Base-by-base conservation (phyloP, 2,113 vertebrate genomes). In the Stictonetta naevosa region DNA sequence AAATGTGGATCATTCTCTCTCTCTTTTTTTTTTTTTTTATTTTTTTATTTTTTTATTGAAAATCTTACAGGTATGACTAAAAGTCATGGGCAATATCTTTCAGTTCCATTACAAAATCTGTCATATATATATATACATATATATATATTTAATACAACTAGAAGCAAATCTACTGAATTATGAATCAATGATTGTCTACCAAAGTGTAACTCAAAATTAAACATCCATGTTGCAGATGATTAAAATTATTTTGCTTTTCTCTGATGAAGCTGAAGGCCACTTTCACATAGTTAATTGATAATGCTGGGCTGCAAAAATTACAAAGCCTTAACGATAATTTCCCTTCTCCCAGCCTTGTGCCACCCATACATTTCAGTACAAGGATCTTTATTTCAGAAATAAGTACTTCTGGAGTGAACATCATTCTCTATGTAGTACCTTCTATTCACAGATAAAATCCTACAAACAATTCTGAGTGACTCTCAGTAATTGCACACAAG, bases 261-360 rank as follows among this genome's bases (percentile, higher is more conserved):
- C 74, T 93, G 74, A 94, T 97, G 94, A 97, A 97, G 86, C 90
- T 97, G 96, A 98, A 98, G 98, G 98, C 94, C 97, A 97, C 96
- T 97, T 98, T 95, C 92, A 97, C 91, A 88, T 92, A 95, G 18
- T 96, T 93, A 86, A 93, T 63, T 95, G 84, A 85, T 96, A 96
- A 91, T 82, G 59, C 73, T 92, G 91, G 83, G 82, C 71, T 96
- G 78, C 66, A 95, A 96, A 94, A 80, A 92, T 95, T 93, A 96
- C 78, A 97, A 88, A 97, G 56, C 88, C 82, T 92, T 90, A 82
- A 78, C 63, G 58, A 42, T 56, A 71, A 79, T 80, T 97, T 95
- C 25, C 42, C 23, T 79, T 77, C 50, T 55, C 48, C 79, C 83
- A 90, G 22, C 75, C 36, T 91, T 63, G 19, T 73, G n/a, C 88